Conservation (phyloP, 2,113 vertebrate genomes). For the Strix aluco region DNA sequence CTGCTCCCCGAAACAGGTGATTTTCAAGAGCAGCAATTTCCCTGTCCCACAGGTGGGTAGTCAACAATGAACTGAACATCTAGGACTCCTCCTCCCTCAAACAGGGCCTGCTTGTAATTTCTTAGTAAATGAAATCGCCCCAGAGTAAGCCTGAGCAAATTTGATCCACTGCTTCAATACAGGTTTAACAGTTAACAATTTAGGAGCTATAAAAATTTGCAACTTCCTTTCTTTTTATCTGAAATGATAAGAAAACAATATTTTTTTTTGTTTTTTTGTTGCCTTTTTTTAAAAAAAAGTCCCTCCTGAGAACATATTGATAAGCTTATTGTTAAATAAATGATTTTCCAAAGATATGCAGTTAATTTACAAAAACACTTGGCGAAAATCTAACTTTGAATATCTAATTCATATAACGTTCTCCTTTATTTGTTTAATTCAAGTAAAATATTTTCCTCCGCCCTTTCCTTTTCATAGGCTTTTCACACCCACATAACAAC, state of each 20-base stretch:
- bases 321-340: neutral
- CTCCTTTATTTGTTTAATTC: constrained; percentile 58
- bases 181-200: constrained; percentile 41
- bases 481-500: constrained; percentile 54
- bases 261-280: neutral
- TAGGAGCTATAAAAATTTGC: constrained; percentile 23
- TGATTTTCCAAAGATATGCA: neutral
- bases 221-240: constrained; percentile 40
- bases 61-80: neutral
- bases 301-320: neutral
- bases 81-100: neutral
- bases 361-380: neutral
- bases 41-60: neutral
- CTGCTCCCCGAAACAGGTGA: neutral
- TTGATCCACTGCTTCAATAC: neutral
- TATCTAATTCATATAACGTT: neutral
- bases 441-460: constrained; percentile 35
- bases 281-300: neutral
- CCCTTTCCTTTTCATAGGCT: constrained; percentile 58
- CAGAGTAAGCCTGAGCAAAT: neutral
- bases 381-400: neutral
- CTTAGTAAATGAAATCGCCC: neutral
- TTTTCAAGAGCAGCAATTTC: neutral
- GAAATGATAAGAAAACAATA: constrained; percentile 11
- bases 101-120: neutral